Evolutionary conservation across 2,888 invertebrate species (phyloP).

Genomic region (Eristalinus aeneus): DNA sequence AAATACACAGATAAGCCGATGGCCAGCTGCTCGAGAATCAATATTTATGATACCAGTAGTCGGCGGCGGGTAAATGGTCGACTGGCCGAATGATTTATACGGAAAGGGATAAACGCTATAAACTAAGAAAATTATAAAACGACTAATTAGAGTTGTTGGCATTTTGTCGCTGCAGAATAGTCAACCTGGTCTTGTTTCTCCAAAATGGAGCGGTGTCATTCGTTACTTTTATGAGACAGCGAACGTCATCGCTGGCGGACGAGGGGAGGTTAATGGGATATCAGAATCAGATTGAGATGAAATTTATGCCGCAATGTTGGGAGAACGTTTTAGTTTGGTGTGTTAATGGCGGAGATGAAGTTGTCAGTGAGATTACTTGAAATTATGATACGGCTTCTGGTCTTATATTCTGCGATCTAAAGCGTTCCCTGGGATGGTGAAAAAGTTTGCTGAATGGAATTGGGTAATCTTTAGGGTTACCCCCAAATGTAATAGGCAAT

Average conservation of each 20-base stretch:
- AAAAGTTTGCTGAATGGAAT: background rate
- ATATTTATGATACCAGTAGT: conserved; percentile 63
- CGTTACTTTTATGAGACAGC: conserved; percentile 32
- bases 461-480: too few relatives aligned
- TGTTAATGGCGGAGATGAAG: background rate
- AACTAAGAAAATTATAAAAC: conserved; percentile 36
- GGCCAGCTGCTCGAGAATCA: conserved; percentile 63
- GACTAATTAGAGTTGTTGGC: conserved; percentile 46
- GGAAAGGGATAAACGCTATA: conserved; percentile 44
- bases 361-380: background rate
- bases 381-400: background rate
- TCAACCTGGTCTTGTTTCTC: background rate
- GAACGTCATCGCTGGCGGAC: conserved; percentile 13
- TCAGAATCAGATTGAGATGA: background rate
- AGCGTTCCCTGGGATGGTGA: background rate
- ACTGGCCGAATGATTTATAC: conserved; percentile 63
- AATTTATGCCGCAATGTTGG: background rate
- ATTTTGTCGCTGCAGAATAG: conserved; percentile 23
- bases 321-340: background rate
- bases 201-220: conserved; percentile 6
- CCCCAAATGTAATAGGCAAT: too few relatives aligned
- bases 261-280: conserved; percentile 9
- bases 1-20: conserved; percentile 64
- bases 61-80: conserved; percentile 46
- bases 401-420: background rate